Evolutionary conservation across 2,797 vertebrate species (phyloP).

Genomic region (Micrastur ruficollis): DNA sequence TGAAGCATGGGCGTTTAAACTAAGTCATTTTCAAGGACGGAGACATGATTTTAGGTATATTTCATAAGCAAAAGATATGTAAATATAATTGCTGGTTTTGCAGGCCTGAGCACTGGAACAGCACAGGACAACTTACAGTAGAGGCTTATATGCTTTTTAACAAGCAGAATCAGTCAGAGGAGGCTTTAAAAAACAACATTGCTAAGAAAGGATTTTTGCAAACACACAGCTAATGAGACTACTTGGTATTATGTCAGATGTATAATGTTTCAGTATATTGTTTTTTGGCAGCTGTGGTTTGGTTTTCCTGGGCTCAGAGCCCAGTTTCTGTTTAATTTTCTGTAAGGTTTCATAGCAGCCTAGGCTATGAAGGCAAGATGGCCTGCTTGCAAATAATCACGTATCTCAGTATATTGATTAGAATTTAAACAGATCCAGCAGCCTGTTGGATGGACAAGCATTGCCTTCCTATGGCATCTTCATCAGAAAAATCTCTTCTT

Average conservation of each 20-base stretch:
- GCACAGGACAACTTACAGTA: not conserved
- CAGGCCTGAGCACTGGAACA: not conserved
- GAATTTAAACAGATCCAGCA: not conserved
- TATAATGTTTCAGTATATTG: constrained; percentile 16
- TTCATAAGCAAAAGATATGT: not conserved
- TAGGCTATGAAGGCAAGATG: not conserved
- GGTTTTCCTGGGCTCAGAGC: constrained; percentile 50
- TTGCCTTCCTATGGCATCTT: not conserved
- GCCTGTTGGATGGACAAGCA: not conserved
- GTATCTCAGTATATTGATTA: not conserved
- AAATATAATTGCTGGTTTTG: not conserved
- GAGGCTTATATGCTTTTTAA: not conserved
- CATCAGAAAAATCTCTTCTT: not conserved
- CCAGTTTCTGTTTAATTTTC: constrained; percentile 66
- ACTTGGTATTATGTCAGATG: constrained; percentile 19
- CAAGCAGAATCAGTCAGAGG: not conserved
- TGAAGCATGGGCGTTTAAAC: not conserved
- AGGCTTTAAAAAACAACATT: not conserved
- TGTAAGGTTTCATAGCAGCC: constrained; percentile 34
- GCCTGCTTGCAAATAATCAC: constrained; percentile 2
- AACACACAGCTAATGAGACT: constrained; percentile 18
- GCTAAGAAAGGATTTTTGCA: constrained; percentile 8
- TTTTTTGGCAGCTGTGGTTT: not conserved
- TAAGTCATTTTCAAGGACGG: not conserved
- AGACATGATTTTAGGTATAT: not conserved